phyloP scores from a whole-genome alignment of 2,888 invertebrate genomes.

The Troglohyphantes excavatus region DNA sequence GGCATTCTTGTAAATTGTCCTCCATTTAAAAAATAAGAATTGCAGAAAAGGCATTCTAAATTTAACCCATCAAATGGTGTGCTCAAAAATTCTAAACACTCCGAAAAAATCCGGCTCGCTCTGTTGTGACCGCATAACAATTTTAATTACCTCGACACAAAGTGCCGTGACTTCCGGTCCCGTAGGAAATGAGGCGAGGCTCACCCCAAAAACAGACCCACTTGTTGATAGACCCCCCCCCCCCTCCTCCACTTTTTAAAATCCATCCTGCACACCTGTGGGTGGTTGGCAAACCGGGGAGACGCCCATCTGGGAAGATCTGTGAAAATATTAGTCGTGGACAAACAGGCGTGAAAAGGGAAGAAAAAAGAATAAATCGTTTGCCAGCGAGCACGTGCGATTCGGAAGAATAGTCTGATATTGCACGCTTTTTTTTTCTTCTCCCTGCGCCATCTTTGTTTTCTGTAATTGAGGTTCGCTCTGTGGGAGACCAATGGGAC shows the following conservation, averaged over 20 bases:
- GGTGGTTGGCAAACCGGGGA: not conserved
- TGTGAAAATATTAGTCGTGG: constrained; percentile 59
- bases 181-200: not conserved
- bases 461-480: too few species aligned
- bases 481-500: too few species aligned
- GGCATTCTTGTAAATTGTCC: too few species aligned
- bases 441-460: not conserved
- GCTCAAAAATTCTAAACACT: too few species aligned
- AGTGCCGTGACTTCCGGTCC: constrained; percentile 9
- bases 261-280: not conserved
- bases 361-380: too few species aligned
- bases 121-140: not conserved
- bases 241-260: too few species aligned
- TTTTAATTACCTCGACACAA: not conserved
- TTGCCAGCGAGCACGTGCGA: constrained; percentile 44
- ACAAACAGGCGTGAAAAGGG: constrained; percentile 69
- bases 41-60: too few species aligned
- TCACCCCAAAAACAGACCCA: not conserved
- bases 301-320: not conserved
- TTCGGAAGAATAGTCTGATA: constrained; percentile 33
- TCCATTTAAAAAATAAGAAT: too few species aligned
- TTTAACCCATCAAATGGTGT: too few species aligned
- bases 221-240: too few species aligned
- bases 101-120: too few species aligned
- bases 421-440: constrained; percentile 9